Base-by-base conservation (phyloP, 2,113 vertebrate genomes). In the Hystrix cristata region DNA sequence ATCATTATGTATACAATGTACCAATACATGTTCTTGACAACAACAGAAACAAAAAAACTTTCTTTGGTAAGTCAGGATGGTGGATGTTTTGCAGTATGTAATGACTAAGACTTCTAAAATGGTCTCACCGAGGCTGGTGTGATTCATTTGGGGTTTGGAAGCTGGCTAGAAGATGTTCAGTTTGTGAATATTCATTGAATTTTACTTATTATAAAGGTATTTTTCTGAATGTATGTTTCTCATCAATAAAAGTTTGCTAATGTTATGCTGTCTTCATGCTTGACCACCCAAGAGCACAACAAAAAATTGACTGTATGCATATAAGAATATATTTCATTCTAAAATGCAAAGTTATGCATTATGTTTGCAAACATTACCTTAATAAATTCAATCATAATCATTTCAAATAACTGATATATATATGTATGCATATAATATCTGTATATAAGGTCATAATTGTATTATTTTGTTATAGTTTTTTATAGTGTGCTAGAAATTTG, bases 61-160 rank as follows among this genome's bases (percentile, higher is more conserved):
- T 65, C 18, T 76, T 7, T 76, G 53, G 25, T 25, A 74, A 69
- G 7, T 74, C 21, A 79, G 8, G 27, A 16, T 16, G 5, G 38
- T 59, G 10, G 16, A 9, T 80, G 31, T 46, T 74, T 7, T 1
- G 3, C 57, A 31, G 10, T 74, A 48, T 16, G 12, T 46, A 46
- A 31, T 86, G 9, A 51, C 62, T 65, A 34, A 51, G 1, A 25
- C 8, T 72, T 7, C 9, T 23, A 94, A 27, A 1, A 9, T 29
- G 13, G 9, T 0, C 31, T 34, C 15, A 43, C 3, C 14, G 5
- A 29, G 9, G 4, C 1, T 16, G 15, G 19, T n/a, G 7, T 8
- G 64, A 34, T 90, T 67, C 62, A 5, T 5, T 53, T 9, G 60
- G 21, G 3, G 48, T 69, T 84, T 95, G 29, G 27, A 16, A 80